phyloP scores from a whole-genome alignment of 1,140 invertebrate species.

The Diachasmimorpha longicaudata region DNA sequence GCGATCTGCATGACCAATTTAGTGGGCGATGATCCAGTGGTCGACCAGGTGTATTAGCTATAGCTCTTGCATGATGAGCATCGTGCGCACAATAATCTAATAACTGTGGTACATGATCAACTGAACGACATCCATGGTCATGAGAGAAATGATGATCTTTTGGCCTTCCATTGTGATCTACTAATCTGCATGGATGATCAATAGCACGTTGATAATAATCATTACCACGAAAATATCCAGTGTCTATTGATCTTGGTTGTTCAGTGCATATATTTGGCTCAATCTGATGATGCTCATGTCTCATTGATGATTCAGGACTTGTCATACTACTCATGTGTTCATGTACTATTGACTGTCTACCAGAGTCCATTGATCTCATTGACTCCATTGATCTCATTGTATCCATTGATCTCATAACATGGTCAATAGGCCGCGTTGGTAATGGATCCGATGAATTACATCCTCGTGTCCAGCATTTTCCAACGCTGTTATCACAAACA shows the following conservation, averaged over 20 bases:
- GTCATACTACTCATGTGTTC: slow-evolving; percentile 39
- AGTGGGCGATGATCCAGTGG: slow-evolving; percentile 35
- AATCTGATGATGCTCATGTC: slow-evolving; percentile 34
- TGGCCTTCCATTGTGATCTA: slow-evolving; percentile 48
- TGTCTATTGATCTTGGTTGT: slow-evolving; percentile 38
- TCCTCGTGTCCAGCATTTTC: slow-evolving; percentile 56
- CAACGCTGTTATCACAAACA: slow-evolving; percentile 27
- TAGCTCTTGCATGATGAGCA: slow-evolving; percentile 35
- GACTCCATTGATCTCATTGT: slow-evolving; percentile 59
- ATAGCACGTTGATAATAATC: slow-evolving; percentile 48
- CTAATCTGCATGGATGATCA: slow-evolving; percentile 54
- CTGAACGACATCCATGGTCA: slow-evolving; percentile 54
- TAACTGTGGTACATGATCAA: slow-evolving; percentile 51
- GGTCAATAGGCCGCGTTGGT: slow-evolving; percentile 58
- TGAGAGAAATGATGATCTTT: slow-evolving; percentile 52
- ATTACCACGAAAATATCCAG: slow-evolving; percentile 29
- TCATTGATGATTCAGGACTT: slow-evolving; percentile 48
- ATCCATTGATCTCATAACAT: slow-evolving; percentile 54
- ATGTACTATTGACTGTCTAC: slow-evolving; percentile 37
- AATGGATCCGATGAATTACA: slow-evolving; percentile 59
- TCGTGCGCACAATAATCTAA: slow-evolving; percentile 50
- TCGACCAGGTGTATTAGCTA: slow-evolving; percentile 2
- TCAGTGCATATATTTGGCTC: slow-evolving; percentile 41
- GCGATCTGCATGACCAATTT: slow-evolving; percentile 57
- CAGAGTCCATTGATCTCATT: slow-evolving; percentile 56